A percentile compares a stretch with the other conserved stretches of the same genome.
Evolutionary conservation across 2,888 invertebrate genomes (phyloP).

Genomic region (Dugesia japonica): DNA sequence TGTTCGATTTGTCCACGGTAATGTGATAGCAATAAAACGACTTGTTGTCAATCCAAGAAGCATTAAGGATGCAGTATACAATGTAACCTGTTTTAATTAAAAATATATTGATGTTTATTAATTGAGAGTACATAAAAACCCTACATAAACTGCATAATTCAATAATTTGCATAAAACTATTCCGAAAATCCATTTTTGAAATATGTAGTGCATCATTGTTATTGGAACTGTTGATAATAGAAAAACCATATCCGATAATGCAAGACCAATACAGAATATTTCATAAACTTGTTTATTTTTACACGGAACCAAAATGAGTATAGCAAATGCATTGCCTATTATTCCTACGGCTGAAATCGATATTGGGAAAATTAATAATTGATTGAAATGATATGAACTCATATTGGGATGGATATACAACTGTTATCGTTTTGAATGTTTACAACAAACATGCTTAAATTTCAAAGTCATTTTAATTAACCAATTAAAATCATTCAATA

Average conservation of each 20-base stretch:
- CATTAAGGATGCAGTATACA: background rate
- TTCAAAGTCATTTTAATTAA: background rate
- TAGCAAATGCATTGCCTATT: slow-evolving; percentile 4
- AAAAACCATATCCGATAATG: background rate
- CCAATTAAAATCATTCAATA: background rate
- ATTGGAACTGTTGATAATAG: background rate
- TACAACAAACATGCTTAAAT: too few species aligned
- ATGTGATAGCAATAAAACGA: background rate
- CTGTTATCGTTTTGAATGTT: background rate
- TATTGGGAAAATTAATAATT: slow-evolving; percentile 9
- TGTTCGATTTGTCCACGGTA: slow-evolving; percentile 7
- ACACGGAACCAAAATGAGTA: background rate
- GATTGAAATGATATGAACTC: background rate
- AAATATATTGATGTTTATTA: background rate
- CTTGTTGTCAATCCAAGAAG: background rate
- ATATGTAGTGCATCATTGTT: background rate
- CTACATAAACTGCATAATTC: background rate
- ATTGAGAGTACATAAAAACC: background rate
- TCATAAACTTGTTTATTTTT: slow-evolving; percentile 16
- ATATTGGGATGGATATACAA: background rate
- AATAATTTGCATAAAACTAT: background rate
- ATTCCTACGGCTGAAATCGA: background rate
- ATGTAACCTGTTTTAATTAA: background rate
- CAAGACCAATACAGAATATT: background rate
- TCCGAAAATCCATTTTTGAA: background rate